Percentiles rank a stretch among this genome's conserved stretches.
phyloP scores from a whole-genome alignment of 2,888 invertebrate species.

The Lithosia quadra region DNA sequence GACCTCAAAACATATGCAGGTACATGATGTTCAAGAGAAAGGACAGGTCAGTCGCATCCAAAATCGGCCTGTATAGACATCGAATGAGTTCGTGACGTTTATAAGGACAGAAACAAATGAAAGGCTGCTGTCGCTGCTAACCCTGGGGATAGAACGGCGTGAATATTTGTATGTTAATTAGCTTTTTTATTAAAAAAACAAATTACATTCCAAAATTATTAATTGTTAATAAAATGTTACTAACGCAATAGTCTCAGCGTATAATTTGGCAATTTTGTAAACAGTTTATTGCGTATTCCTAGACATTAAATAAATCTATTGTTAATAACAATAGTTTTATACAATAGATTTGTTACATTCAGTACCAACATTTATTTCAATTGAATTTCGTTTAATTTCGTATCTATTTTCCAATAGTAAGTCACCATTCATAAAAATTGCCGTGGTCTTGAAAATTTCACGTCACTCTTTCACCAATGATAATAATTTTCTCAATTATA shows the following conservation, averaged over 20 bases:
- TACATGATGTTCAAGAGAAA: neutral
- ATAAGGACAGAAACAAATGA: neutral
- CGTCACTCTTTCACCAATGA: neutral
- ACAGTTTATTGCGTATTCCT: neutral
- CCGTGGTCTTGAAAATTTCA: too few relatives aligned
- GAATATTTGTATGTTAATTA: neutral
- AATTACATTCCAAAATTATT: neutral
- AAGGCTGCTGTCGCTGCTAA: neutral
- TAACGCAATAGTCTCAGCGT: neutral
- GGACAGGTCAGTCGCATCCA: neutral
- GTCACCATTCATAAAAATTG: neutral
- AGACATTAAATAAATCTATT: neutral
- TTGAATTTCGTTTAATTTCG: neutral
- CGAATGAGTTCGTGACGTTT: neutral
- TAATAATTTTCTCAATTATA: neutral
- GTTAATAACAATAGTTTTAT: conserved; percentile 3
- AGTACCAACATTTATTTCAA: neutral
- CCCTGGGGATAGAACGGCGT: conserved; percentile 4
- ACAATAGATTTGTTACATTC: neutral
- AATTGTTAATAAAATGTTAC: neutral
- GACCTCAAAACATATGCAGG: too few relatives aligned
- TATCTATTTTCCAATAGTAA: neutral
- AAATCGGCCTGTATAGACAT: neutral
- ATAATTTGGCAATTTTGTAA: neutral
- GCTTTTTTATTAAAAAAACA: neutral